Base-by-base conservation (phyloP, 2,888 invertebrate species). In the Ypsolopha sequella region DNA sequence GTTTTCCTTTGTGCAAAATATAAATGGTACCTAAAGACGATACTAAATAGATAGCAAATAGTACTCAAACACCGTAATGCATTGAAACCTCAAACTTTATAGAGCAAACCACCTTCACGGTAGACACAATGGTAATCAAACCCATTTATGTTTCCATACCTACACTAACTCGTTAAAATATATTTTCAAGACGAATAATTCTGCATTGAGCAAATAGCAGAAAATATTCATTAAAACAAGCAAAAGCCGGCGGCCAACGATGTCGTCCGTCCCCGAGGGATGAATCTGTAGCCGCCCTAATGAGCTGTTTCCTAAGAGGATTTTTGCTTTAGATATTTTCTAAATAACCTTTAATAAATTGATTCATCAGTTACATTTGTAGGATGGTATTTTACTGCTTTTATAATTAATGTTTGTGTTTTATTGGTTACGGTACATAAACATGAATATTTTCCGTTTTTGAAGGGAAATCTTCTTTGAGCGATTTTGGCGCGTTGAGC, bases 271-370 rank as follows among this genome's bases (percentile, higher is more conserved):
- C 38, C 9, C 38, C 6, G 38, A 2, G n/a, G 38, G 38, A 38
- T 6, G 38, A 8, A 6, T 8, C 38, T 24, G 24, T n/a, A 10
- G n/a, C n/a, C 45, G n/a, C 45, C 33, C 34, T 45, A 45, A 45
- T 45, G 45, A 45, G 45, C 45, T 45, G 45, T 8, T 45, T 45
- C 24, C n/a, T 45, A 45, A 45, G 45, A 45, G 35, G 45, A 45
- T 45, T 33, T 34, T n/a, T 43, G 24, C 24, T 24, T 24, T 4
- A 24, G 24, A 24, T 24, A 4, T 24, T 24, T 24, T 24, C 24
- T 24, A 24, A 24, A 24, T 24, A 24, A 24, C 24, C 4, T 38
- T 38, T 38, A 38, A 10, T 38, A 38, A 38, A 38, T 10, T 38
- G 39, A 10, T n/a, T 38, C 10, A 10, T 38, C 39, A 38, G 39